Base-by-base conservation (phyloP, 2,888 invertebrate species). In the Cetonia aurata region DNA sequence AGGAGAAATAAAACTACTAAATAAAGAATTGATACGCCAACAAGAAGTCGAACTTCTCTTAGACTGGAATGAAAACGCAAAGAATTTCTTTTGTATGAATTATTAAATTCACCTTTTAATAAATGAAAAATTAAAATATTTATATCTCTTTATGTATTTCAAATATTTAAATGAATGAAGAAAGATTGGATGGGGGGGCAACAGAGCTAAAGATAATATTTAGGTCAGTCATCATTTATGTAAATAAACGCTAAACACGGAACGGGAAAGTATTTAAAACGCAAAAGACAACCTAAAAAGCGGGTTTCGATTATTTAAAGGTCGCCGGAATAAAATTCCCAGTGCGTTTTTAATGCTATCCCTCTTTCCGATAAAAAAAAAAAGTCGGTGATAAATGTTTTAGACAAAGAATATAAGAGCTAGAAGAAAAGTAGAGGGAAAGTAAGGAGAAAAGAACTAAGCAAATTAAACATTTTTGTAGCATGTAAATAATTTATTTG, bases 401-500 rank as follows among this genome's bases (percentile, higher is more conserved):
- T 60, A 71, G 66, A 68, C 50, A 68, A 71, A 67, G 70, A 71
- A 8, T 55, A 69, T 71, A 60, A 69, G 50, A 70, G 31, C 62
- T 67, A 67, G 56, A 44, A 48, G 67, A 67, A 57, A 52, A 46
- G 56, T 31, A 56, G 48, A 55, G 33, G 9, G 25, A 37, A 60
- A 53, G 31, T 37, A 50, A 53, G 62, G 65, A 69, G 37, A 33
- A 48, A 62, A 62, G 50, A 62, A 62, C 60, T 60, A 50, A 62
- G 50, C 48, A 62, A 50, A 62, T 50, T 31, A 37, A 62, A 62
- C 55, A 67, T 77, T 81, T 81, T 79, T 78, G 79, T 82, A 81
- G 80, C 78, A 76, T 83, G 82, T 82, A 82, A 76, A 83, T 82
- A 83, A 78, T 82, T 83, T 81, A 82, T 83, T 83, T 83, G 78